Percentiles rank a stretch among this genome's conserved stretches.
These are phyloP conservation scores for Todiramphus saurophagus DNA, from an alignment of 2,113 vertebrate genomes.

Conservation along the genomic window DNA sequence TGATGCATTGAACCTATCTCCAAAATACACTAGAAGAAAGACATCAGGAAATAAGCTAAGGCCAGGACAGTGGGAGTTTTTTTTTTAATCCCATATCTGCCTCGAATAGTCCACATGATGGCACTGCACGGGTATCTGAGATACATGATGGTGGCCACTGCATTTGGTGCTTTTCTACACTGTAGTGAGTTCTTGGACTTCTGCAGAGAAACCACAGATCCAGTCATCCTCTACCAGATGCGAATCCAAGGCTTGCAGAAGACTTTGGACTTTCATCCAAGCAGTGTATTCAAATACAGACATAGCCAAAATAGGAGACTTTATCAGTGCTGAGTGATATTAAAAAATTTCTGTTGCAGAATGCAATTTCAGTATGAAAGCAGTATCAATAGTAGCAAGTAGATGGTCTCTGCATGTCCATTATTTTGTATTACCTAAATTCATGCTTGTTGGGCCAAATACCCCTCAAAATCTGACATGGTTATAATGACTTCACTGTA, in stretches of 20 bases:
- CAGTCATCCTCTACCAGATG: neutral
- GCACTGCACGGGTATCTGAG: neutral
- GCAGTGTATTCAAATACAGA: neutral
- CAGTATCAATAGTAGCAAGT: neutral
- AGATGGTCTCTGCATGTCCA: neutral
- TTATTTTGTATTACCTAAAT: neutral
- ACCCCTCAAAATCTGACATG: neutral
- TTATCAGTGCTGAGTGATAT: neutral
- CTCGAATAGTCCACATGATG: neutral
- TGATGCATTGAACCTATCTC: neutral
- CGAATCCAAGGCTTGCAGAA: neutral
- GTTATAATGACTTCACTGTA: rapidly evolving
- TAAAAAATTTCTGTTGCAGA: neutral
- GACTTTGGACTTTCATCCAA: neutral
- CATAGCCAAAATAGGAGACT: neutral
- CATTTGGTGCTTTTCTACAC: neutral
- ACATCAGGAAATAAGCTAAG: neutral
- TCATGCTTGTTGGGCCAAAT: neutral
- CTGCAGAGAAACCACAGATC: neutral
- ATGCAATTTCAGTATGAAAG: neutral
- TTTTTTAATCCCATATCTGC: neutral
- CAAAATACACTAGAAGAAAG: neutral
- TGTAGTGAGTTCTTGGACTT: neutral
- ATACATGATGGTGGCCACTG: rapidly evolving
- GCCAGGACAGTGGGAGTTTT: rapidly evolving